These are phyloP conservation scores for Cryptus armator DNA, from an alignment of 2,888 invertebrate genomes.

Conservation along the genomic window DNA sequence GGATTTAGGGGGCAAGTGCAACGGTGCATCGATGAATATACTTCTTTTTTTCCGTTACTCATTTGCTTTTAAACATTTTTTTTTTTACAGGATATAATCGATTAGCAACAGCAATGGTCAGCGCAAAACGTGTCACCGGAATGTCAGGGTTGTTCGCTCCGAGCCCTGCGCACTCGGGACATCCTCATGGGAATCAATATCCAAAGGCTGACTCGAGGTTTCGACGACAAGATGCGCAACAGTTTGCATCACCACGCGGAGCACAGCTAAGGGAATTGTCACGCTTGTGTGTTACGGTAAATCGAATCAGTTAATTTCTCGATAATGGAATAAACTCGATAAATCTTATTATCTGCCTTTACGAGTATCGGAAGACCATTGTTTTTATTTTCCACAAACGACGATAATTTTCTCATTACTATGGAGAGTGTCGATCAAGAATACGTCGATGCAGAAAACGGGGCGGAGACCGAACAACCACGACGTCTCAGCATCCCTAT, in stretches of 20 bases:
- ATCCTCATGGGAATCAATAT: conserved; percentile 79
- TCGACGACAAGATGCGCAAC: conserved; percentile 79
- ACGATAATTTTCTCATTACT: conserved; percentile 26
- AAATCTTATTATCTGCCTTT: neutral
- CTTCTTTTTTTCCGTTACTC: neutral
- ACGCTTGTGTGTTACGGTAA: conserved; percentile 12
- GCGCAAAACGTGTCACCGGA: conserved; percentile 18
- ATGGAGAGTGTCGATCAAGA: conserved; percentile 53
- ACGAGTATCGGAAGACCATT: neutral
- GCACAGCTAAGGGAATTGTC: conserved; percentile 41
- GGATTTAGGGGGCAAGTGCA: neutral
- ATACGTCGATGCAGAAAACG: conserved; percentile 29
- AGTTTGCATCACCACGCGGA: conserved; percentile 74
- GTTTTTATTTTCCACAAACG: conserved; percentile 10
- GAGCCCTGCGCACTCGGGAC: conserved; percentile 78
- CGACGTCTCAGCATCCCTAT: conserved; percentile 30
- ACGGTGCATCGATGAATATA: neutral
- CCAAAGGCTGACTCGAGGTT: conserved; percentile 74
- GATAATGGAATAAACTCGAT: conserved; percentile 38
- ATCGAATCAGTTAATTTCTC: conserved; percentile 24
- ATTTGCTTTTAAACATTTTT: no score
- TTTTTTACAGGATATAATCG: conserved; percentile 7
- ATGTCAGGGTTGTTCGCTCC: conserved; percentile 55
- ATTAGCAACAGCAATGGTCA: neutral
- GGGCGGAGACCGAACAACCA: conserved; percentile 37